A percentile compares a stretch with the other conserved stretches of the same genome.
Evolutionary conservation across 2,113 vertebrate genomes (phyloP).

Genomic region (Xenopus borealis): DNA sequence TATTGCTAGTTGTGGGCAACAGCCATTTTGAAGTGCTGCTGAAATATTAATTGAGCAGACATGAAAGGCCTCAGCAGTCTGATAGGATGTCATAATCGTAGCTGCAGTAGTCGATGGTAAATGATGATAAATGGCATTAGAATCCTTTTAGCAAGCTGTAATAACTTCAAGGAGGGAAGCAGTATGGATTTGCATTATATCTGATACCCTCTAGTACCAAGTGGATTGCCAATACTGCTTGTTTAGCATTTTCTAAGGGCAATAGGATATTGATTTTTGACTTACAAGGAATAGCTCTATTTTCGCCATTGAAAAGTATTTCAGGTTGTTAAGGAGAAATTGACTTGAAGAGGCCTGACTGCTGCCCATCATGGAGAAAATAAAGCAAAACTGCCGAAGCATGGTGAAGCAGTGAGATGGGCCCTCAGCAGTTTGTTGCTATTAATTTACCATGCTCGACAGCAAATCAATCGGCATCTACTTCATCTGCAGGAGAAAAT

Average conservation of each 20-base stretch:
- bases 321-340: constrained; percentile 94
- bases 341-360: constrained; percentile 87
- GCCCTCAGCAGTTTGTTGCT: constrained; percentile 86
- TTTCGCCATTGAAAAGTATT: constrained; percentile 90
- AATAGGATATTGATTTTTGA: constrained; percentile 97
- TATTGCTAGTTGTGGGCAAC: constrained; percentile 66
- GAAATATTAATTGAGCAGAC: constrained; percentile 85
- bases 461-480: constrained; percentile 93
- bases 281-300: constrained; percentile 92
- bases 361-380: constrained; percentile 85
- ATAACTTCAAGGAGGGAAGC: constrained; percentile 76
- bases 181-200: constrained; percentile 83
- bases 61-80: constrained; percentile 73
- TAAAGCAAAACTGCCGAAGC: constrained; percentile 82
- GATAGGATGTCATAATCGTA: constrained; percentile 82
- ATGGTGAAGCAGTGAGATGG: constrained; percentile 76
- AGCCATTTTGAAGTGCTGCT: constrained; percentile 76
- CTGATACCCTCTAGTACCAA: constrained; percentile 85
- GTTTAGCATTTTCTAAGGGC: constrained; percentile 98
- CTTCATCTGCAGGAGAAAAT: constrained; percentile 81
- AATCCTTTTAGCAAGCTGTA: constrained; percentile 86
- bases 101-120: constrained; percentile 76
- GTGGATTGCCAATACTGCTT: constrained; percentile 95
- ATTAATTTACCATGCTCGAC: constrained; percentile 89
- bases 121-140: constrained; percentile 87